A percentile compares a stretch with the other conserved stretches of the same genome.
These are phyloP conservation scores for Apogon talboti DNA, from an alignment of 2,797 vertebrate genomes.

Conservation along the genomic window DNA sequence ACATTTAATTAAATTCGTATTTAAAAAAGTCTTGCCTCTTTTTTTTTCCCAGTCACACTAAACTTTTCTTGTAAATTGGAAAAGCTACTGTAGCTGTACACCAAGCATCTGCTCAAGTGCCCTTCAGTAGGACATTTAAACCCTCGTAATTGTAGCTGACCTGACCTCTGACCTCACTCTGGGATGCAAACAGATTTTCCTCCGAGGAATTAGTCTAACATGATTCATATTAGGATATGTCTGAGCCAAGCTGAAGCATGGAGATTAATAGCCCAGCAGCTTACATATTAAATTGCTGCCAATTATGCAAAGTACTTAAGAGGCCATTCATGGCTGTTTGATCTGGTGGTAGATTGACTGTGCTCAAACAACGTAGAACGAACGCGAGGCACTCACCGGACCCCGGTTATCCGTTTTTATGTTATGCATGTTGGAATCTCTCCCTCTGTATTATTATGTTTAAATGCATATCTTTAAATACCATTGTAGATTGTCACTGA, in stretches of 20 bases:
- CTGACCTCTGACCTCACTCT: conserved; percentile 16
- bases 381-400: conserved; percentile 12
- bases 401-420: neutral
- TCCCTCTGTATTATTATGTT: neutral
- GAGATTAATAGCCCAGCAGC: conserved; percentile 65
- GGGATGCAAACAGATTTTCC: conserved; percentile 10
- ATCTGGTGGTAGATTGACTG: conserved; percentile 31
- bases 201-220: conserved; percentile 2
- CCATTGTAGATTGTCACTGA: conserved; percentile 28
- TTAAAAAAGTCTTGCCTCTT: too few relatives aligned
- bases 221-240: conserved; percentile 37
- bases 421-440: too few relatives aligned
- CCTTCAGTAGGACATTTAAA: conserved; percentile 34
- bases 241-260: conserved; percentile 42
- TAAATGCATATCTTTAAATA: conserved; percentile 21
- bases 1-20: too few relatives aligned
- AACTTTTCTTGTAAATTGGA: too few relatives aligned
- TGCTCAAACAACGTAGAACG: conserved; percentile 16
- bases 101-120: conserved; percentile 16
- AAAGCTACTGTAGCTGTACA: neutral
- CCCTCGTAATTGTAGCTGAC: conserved; percentile 15
- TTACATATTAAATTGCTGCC: conserved; percentile 64
- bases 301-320: conserved; percentile 68
- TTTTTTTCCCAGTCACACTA: too few relatives aligned
- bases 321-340: conserved; percentile 62